Evolutionary conservation across 2,888 invertebrate genomes (phyloP), one percentile per base, ranked within the genome.

Genomic region (Eueremaeus valkanovi): DNA sequence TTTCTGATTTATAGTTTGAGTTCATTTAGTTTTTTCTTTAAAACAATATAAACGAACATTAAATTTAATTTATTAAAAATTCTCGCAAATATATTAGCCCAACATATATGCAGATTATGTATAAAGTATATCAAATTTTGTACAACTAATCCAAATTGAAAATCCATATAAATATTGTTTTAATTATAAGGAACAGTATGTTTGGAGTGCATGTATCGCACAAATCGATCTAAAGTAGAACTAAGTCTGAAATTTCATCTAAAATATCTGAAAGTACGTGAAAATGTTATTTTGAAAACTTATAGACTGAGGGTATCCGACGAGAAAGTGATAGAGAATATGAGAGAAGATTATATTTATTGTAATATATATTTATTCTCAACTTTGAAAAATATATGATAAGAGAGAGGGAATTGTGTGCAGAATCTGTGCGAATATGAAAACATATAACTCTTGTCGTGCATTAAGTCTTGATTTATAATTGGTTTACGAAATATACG

Each of bases 401-500:
- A 63, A 33, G 33, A 63, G 63, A 63, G n/a, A 29, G 9, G 55
- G 8, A 61, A 31, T n/a, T n/a, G n/a, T n/a, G 31, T n/a, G 16
- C 13, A 31, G 18, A 66, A 66, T 36, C 16, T 66, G 33, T 13
- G 36, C 36, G 66, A 66, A 63, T 63, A 63, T 33, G 33, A 31
- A 63, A 66, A n/a, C 2, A 16, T 58, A 3, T 31, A 58, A 58
- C 55, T 55, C 21, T 63, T 63, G 36, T 58, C n/a, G 58, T 58
- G 66, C 36, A 66, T 66, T 33, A 18, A 13, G 66, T 36, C 66
- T 31, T 66, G 66, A 66, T 66, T 36, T 66, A 66, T 66, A 66
- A 66, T 36, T 66, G 27, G 58, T 27, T 49, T 8, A 49, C 11
- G 16, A 49, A 58, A 66, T 66, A 13, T 36, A 66, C 66, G 33